Conservation (phyloP, 2,113 vertebrate species). For the Microcebus griseorufus region DNA sequence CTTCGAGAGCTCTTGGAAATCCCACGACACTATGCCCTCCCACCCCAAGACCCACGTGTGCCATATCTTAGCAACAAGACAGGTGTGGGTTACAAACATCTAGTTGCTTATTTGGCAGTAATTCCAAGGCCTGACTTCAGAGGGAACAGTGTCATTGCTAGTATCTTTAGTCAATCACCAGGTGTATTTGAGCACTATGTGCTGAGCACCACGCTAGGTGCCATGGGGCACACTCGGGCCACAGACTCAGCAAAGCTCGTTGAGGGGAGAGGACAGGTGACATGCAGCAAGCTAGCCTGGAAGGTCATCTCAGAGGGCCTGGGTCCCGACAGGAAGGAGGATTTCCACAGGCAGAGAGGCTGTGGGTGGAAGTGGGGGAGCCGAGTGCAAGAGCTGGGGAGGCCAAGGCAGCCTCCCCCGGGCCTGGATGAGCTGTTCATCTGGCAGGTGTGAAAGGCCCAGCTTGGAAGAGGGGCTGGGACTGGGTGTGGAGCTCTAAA, state of each 20-base stretch:
- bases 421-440: not conserved
- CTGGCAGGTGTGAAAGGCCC: not conserved
- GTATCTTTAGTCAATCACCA: not conserved
- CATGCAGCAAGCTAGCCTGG: not conserved
- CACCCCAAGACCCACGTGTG: not conserved
- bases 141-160: not conserved
- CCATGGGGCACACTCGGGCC: fast-evolving
- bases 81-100: not conserved
- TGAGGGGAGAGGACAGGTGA: not conserved
- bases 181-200: constrained; percentile 21
- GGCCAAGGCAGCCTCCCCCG: not conserved
- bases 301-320: not conserved
- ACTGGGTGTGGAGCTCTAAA: not conserved
- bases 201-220: not conserved
- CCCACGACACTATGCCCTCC: not conserved
- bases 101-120: not conserved
- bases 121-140: not conserved
- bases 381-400: not conserved
- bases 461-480: not conserved
- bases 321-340: not conserved
- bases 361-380: not conserved
- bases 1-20: not conserved
- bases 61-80: not conserved
- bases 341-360: not conserved
- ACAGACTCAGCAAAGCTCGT: not conserved